Evolutionary conservation across 2,888 invertebrate genomes (phyloP).

Genomic region (Drosophila neonasuta): DNA sequence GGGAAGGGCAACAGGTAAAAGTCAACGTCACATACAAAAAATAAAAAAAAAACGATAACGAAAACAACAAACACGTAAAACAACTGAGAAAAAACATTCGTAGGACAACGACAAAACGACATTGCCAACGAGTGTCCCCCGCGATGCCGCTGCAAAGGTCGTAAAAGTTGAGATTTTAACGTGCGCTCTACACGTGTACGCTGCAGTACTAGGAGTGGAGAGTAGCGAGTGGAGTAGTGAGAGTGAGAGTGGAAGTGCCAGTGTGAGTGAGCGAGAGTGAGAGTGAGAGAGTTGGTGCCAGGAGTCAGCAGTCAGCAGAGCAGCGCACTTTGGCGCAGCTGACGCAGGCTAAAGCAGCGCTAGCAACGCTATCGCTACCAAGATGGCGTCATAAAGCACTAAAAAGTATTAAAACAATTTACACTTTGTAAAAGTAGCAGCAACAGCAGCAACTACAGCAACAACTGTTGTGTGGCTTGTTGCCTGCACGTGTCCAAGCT

Average conservation of each 20-base stretch:
- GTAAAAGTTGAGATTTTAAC: slow-evolving; percentile 80
- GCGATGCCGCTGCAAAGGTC: slow-evolving; percentile 60
- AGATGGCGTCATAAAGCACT: slow-evolving; percentile 74
- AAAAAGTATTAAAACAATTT: slow-evolving; percentile 81
- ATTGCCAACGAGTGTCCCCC: slow-evolving; percentile 29
- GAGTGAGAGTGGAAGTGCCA: slow-evolving; percentile 1
- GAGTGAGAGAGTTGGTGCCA: slow-evolving; percentile 33
- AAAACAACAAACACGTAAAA: slow-evolving; percentile 23
- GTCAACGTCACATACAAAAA: slow-evolving; percentile 40
- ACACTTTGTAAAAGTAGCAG: slow-evolving; percentile 75
- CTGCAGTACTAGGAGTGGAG: slow-evolving; percentile 4
- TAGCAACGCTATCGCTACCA: slow-evolving; percentile 44
- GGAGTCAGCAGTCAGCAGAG: slow-evolving; percentile 32
- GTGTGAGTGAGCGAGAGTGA: slow-evolving; percentile 21
- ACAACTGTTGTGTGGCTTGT: slow-evolving; percentile 67
- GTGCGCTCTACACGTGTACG: slow-evolving; percentile 77
- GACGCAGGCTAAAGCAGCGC: slow-evolving; percentile 47
- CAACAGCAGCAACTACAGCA: slow-evolving; percentile 41
- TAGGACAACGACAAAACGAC: slow-evolving; percentile 22
- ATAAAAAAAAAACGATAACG: slow-evolving; percentile 27
- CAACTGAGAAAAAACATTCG: slow-evolving; percentile 44
- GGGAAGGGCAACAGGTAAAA: slow-evolving; percentile 61
- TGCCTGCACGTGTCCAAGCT: slow-evolving; percentile 58
- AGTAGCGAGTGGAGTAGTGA: slow-evolving; percentile 23
- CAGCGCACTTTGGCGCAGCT: slow-evolving; percentile 64